These are phyloP conservation scores for Agelastica alni DNA, from an alignment of 2,888 invertebrate genomes.

Conservation along the genomic window DNA sequence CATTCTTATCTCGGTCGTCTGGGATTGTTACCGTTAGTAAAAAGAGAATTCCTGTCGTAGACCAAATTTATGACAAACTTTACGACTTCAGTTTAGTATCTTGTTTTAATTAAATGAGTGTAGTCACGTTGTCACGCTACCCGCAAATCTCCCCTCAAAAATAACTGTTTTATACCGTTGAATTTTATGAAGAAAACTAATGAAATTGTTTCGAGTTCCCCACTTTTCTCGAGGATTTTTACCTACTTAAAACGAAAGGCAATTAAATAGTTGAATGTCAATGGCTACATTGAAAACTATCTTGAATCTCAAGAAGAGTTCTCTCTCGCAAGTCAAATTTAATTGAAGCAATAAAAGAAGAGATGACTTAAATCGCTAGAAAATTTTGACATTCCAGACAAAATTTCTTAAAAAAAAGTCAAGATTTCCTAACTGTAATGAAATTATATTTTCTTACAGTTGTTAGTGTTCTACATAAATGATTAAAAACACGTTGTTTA, in stretches of 20 bases:
- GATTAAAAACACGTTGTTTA: too few relatives aligned
- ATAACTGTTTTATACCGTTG: slow-evolving; percentile 7
- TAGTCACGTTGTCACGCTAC: slow-evolving; percentile 18
- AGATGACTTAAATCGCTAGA: too few relatives aligned
- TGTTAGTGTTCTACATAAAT: too few relatives aligned
- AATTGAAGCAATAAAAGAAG: too few relatives aligned
- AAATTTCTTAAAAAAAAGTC: too few relatives aligned
- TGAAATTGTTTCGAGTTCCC: not conserved
- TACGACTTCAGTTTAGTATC: slow-evolving; percentile 19
- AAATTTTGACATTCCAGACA: too few relatives aligned
- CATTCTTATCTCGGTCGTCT: not conserved
- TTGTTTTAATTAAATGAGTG: slow-evolving; percentile 20
- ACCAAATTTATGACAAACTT: slow-evolving; percentile 19
- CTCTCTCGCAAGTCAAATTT: too few relatives aligned
- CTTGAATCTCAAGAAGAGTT: too few relatives aligned
- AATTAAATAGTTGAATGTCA: too few relatives aligned
- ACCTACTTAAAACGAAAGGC: not conserved
- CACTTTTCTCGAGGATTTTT: not conserved
- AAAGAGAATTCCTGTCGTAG: slow-evolving; percentile 10
- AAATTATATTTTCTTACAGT: too few relatives aligned
- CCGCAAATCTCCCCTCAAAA: slow-evolving; percentile 9
- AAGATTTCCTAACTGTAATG: too few relatives aligned
- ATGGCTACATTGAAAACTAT: too few relatives aligned
- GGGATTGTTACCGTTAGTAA: slow-evolving; percentile 1
- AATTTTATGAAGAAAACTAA: slow-evolving; percentile 30